Evolutionary conservation across 2,113 vertebrate species (phyloP), one percentile per base, ranked within the genome.

Genomic region (Varanus salvator): DNA sequence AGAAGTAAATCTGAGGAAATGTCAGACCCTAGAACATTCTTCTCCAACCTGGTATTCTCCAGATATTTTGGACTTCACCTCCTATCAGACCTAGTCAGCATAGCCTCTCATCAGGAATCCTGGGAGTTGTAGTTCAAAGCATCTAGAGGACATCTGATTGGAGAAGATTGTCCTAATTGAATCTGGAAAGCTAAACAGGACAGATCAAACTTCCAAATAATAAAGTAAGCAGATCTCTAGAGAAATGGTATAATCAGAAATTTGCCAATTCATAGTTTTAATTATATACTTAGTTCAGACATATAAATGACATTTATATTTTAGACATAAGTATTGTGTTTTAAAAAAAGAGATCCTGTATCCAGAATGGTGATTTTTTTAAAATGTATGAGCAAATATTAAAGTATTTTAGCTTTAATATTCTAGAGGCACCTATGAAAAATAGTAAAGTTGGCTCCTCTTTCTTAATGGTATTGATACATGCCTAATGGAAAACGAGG

Each of bases 371-470:
- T 54, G 50, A 54, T 8, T 19, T 48, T 48, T 11, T 3, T 4
- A 38, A 54, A 38, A 64, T 8, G n/a, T 72, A 1, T 74, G 75
- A 27, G 50, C 69, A 84, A 29, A 17, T 71, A 69, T 48, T 29
- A 71, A 19, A 60, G 8, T 31, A 19, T 84, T 19, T 71, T 27
- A 71, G 8, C 34, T 44, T 71, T 60, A 34, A 38, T 60, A 44
- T 52, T 81, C 60, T 90, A 69, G 11, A 72, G 72, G 2, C 52
- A 75, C 84, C 54, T 85, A 50, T 87, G 68, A 0, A 31, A 85
- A 7, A 38, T 80, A 52, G 12, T 90, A 76, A 89, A 52, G 84
- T 81, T 78, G 82, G 11, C 71, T 88, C 34, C 1, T 87, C 86
- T 74, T 80, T 85, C 38, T 23, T 71, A 86, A 52, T 87, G 91